These are phyloP conservation scores for Gnathonemus longibarbis DNA, from an alignment of 2,113 vertebrate genomes.

Conservation along the genomic window DNA sequence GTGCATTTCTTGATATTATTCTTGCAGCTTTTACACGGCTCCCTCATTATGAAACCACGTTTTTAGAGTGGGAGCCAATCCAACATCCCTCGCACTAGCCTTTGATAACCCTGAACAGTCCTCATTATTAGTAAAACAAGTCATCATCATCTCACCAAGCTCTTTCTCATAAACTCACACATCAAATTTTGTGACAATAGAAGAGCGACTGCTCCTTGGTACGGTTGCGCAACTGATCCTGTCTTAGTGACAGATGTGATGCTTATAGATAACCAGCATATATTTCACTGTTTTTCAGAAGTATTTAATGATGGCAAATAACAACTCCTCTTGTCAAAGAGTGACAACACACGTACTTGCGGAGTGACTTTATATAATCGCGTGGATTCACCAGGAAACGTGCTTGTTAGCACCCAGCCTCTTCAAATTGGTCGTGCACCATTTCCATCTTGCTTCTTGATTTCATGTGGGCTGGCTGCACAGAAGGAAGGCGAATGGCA, in stretches of 20 bases:
- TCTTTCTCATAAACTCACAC: neutral
- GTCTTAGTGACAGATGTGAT: neutral
- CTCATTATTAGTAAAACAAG: conserved; percentile 13
- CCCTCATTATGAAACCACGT: conserved; percentile 18
- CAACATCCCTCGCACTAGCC: neutral
- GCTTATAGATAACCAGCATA: neutral
- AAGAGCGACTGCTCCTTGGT: neutral
- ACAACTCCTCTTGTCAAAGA: neutral
- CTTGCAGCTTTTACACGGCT: conserved; percentile 8
- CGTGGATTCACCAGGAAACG: neutral
- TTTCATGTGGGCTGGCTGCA: neutral
- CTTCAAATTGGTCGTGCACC: neutral
- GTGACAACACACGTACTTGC: neutral
- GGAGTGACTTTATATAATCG: neutral
- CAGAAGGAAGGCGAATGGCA: neutral
- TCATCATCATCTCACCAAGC: neutral
- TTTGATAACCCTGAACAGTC: conserved; percentile 16
- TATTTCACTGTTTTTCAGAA: neutral
- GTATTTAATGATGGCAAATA: neutral
- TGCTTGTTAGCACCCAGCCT: neutral
- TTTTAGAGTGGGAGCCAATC: neutral
- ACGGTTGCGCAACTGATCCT: neutral
- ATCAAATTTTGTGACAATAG: neutral
- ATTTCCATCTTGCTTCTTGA: neutral
- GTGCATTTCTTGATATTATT: neutral